A percentile compares a stretch with the other conserved stretches of the same genome.
phyloP scores from a whole-genome alignment of 2,797 vertebrate genomes.

The Anabacerthia variegaticeps region DNA sequence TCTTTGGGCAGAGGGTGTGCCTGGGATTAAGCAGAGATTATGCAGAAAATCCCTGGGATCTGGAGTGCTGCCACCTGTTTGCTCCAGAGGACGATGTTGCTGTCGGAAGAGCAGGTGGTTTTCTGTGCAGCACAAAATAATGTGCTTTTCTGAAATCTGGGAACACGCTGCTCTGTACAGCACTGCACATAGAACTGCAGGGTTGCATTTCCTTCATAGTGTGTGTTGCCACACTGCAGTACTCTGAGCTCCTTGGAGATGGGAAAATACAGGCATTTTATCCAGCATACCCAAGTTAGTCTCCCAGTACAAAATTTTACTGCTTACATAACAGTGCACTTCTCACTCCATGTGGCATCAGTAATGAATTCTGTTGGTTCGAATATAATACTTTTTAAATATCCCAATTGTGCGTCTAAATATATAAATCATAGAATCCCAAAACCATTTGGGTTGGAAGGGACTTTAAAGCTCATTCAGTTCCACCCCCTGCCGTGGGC shows the following conservation, averaged over 20 bases:
- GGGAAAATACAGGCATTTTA: neutral
- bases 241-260: neutral
- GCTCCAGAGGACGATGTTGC: neutral
- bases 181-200: neutral
- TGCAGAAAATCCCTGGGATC: neutral
- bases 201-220: neutral
- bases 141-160: neutral
- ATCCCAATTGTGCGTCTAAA: neutral
- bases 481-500: neutral
- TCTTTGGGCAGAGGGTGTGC: neutral
- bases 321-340: neutral
- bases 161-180: neutral
- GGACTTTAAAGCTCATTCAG: neutral
- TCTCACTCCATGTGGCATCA: neutral
- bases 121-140: neutral
- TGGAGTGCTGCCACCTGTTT: neutral
- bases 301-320: neutral
- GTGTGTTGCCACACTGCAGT: neutral
- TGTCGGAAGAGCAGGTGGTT: neutral
- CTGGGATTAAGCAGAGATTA: neutral
- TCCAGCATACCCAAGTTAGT: neutral
- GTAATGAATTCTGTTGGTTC: neutral
- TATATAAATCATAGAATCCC: neutral
- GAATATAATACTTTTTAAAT: neutral
- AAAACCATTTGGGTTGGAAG: neutral